Conservation (phyloP, 2,113 vertebrate genomes). For the Gadus chalcogrammus region DNA sequence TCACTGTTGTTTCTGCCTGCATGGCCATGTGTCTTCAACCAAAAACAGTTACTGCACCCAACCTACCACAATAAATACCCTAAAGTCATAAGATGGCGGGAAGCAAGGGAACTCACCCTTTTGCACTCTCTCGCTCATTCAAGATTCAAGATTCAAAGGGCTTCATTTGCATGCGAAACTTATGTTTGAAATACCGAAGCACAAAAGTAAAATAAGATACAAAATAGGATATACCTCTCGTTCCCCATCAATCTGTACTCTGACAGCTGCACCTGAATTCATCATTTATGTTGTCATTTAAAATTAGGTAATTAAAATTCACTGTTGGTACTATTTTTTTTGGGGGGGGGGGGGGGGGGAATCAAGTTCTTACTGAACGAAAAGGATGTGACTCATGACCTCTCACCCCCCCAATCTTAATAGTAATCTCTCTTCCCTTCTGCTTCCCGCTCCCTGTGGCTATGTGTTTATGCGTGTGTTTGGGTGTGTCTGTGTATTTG, state of each 20-base stretch:
- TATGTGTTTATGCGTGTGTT: too few species aligned
- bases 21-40: background rate
- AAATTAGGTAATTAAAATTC: constrained; percentile 23
- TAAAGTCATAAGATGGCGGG: constrained; percentile 41
- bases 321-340: background rate
- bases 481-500: constrained; percentile 6
- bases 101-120: constrained; percentile 40
- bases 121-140: background rate
- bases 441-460: too few species aligned
- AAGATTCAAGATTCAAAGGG: too few species aligned
- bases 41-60: too few species aligned
- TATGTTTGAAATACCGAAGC: too few species aligned
- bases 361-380: too few species aligned
- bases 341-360: too few species aligned
- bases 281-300: constrained; percentile 2
- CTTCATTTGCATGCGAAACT: too few species aligned
- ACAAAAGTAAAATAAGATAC: too few species aligned
- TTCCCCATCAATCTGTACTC: background rate
- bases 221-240: background rate
- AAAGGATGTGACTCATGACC: too few species aligned
- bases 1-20: constrained; percentile 33
- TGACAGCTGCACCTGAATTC: constrained; percentile 30
- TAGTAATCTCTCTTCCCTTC: too few species aligned
- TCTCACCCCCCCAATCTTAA: too few species aligned
- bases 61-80: constrained; percentile 46